Evolutionary conservation across 2,113 vertebrate species (phyloP), one percentile per base, ranked within the genome.

Genomic region (Calidris pugnax): DNA sequence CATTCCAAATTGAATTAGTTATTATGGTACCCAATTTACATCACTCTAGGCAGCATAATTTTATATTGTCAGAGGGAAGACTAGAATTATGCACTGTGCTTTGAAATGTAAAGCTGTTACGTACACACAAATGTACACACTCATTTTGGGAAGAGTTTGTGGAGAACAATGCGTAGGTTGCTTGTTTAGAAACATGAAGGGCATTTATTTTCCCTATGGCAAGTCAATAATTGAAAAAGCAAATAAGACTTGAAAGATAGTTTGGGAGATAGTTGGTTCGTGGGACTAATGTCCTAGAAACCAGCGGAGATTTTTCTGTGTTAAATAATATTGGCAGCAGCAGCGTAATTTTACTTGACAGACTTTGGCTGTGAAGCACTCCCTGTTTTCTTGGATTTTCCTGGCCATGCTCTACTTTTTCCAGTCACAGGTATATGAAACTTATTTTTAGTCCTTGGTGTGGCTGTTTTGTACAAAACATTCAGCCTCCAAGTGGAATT

Each of bases 1-100:
- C 30, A 19, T 84, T 84, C 71, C 73, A 89, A 96, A 95, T 89
- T 64, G 69, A 89, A 75, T 89, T 95, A 85, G 62, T 85, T 95
- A 85, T 87, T 95, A 53, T 37, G 17, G 37, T 73, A 76, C 45
- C 50, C 5, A 94, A 90, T 86, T 87, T 90, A 59, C 87, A 90
- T 93, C 83, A 85, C 73, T 93, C 64, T 73, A 87, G 83, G 83
- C 71, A 84, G 72, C 83, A 56, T 69, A 76, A 85, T 94, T 96
- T 89, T 66, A 76, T 73, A 71, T 81, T 92, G 73, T 96, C 76
- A 84, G 88, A 92, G 22, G 39, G 79, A 93, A 86, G 83, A 33
- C 60, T 88, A 53, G 78, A 89, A 94, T 90, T 78, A 75, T 60
- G 53, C 68, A 72, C 35, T 69, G 66, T 91, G 41, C 83, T 93